A percentile compares a stretch with the other conserved stretches of the same genome.
These are phyloP conservation scores for Drosophila serrata DNA, from an alignment of 1,140 invertebrate species.

Conservation along the genomic window DNA sequence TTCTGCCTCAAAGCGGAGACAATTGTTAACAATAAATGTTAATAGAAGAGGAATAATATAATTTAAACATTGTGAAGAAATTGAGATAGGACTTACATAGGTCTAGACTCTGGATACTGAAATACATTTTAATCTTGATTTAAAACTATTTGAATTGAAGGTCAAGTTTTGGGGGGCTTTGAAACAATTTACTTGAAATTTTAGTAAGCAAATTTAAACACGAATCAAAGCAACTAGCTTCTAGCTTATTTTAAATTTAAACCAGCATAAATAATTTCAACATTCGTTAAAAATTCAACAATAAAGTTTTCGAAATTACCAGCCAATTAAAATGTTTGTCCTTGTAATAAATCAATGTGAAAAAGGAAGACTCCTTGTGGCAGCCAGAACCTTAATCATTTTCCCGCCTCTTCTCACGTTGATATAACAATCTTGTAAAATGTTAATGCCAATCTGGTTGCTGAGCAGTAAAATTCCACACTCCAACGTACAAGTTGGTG, in stretches of 20 bases:
- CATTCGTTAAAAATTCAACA: neutral
- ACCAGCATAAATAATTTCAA: neutral
- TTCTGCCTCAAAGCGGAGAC: neutral
- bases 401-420: constrained; percentile 19
- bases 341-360: constrained; percentile 1
- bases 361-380: neutral
- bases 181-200: neutral
- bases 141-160: neutral
- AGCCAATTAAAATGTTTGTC: constrained; percentile 15
- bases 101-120: neutral
- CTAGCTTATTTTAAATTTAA: neutral
- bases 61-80: neutral
- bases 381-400: constrained; percentile 8
- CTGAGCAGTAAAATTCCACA: constrained; percentile 22
- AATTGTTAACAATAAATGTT: constrained; percentile 55
- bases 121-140: neutral
- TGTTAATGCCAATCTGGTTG: constrained; percentile 38
- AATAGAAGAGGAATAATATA: constrained; percentile 21
- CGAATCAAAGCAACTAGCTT: neutral
- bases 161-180: neutral
- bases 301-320: neutral
- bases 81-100: neutral
- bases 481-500: constrained; percentile 1
- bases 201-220: neutral
- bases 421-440: constrained; percentile 45